These are phyloP conservation scores for Rosalia funebris DNA, from an alignment of 2,888 invertebrate species.

Conservation along the genomic window DNA sequence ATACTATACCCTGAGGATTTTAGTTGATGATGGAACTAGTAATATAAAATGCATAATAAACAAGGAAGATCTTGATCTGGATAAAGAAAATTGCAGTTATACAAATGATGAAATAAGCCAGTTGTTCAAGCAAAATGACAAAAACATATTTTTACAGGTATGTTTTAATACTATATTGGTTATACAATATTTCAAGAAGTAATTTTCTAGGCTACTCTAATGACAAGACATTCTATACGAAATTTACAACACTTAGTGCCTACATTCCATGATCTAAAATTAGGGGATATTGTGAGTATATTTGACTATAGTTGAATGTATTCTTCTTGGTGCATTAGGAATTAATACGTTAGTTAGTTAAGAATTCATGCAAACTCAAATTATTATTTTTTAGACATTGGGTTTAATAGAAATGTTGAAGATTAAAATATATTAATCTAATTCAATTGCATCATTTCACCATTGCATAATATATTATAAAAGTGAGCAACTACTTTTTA, in stretches of 20 bases:
- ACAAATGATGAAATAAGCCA: background rate
- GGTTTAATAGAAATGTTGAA: too few relatives aligned
- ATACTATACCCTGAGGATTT: too few relatives aligned
- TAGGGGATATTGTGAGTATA: constrained; percentile 31
- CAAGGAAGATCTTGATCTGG: background rate
- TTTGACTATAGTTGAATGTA: background rate
- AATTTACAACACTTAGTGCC: constrained; percentile 13
- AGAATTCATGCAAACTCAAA: too few relatives aligned
- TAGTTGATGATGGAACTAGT: constrained; percentile 39
- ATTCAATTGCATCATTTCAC: too few relatives aligned
- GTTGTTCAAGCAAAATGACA: background rate
- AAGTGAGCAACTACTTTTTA: background rate
- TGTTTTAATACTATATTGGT: background rate
- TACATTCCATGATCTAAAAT: constrained; percentile 12
- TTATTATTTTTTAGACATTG: too few relatives aligned
- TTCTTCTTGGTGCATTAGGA: too few relatives aligned
- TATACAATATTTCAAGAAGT: background rate
- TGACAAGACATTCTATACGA: constrained; percentile 13
- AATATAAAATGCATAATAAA: constrained; percentile 35
- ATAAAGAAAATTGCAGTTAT: background rate
- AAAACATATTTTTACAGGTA: background rate
- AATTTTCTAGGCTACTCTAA: constrained; percentile 13
- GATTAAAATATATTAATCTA: too few relatives aligned
- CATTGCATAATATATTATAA: too few relatives aligned
- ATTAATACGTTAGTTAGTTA: too few relatives aligned